Base-by-base conservation (phyloP, 30 jellyfish, hydroid and myxozoan species). In the Hydractinia echinata region DNA sequence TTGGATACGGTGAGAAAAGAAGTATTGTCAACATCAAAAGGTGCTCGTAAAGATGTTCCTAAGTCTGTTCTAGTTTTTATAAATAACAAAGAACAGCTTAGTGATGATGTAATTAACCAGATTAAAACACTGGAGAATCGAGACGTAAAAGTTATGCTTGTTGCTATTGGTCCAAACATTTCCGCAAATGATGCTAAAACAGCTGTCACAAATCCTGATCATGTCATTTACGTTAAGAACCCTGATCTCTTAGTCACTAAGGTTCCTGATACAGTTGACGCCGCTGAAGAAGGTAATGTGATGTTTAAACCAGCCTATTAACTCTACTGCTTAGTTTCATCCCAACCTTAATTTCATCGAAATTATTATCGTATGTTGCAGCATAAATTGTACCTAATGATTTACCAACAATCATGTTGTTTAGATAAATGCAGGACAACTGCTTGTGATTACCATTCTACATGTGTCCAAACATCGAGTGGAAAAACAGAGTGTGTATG, bases 341-440 rank as follows among this genome's bases (percentile, higher is more conserved):
- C 44, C 44, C 44, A 30, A 30, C 18, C 44, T 30, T 30, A 30
- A 30, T 30, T 30, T 30, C 2, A 30, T 30, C 44, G 44, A 30
- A 30, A 2, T 30, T 30, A 30, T 30, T 30, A 30, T 30, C 44
- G 2, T 30, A 30, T 30, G 44, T 30, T 30, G 44, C 44, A 30
- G 44, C 44, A 30, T 30, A 30, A 30, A 30, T 30, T 30, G 1
- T 30, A 30, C 44, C 44, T 30, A 30, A 30, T 30, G 44, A 30
- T 30, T 30, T 30, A 30, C 2, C 44, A 30, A 30, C 44, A 30
- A 30, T 30, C 1, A 30, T 30, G 44, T 49, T n/a, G 51, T 66
- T 3, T 54, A 88, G 97, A 91, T 71, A 89, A 95, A 15, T 91
- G 97, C 78, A 56, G 64, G 9, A 62, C 60, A 5, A 81, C 15